Evolutionary conservation across 2,113 vertebrate species (phyloP).

Genomic region (Trachemys scripta): DNA sequence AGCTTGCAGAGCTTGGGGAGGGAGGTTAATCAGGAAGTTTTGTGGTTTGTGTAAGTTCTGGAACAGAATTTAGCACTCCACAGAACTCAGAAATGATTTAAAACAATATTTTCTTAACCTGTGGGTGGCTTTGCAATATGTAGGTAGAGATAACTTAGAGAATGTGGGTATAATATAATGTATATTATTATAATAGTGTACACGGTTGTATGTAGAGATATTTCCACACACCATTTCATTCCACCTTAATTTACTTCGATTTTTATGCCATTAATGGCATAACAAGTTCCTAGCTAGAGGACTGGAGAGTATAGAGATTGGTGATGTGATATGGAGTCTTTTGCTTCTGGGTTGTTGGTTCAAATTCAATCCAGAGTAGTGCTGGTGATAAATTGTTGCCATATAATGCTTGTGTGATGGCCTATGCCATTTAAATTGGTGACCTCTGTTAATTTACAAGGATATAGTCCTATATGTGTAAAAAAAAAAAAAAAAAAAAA

Average conservation of each 20-base stretch:
- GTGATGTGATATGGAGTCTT: not conserved
- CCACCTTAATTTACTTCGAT: not conserved
- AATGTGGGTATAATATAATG: not conserved
- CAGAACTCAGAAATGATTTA: not conserved
- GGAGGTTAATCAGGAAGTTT: conserved; percentile 9
- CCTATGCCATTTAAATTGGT: not conserved
- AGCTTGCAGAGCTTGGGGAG: not conserved
- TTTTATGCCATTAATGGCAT: not conserved
- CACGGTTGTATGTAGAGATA: not conserved
- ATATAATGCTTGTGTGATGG: not conserved
- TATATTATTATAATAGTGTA: not conserved
- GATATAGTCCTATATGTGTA: not conserved
- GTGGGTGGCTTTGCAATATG: not conserved
- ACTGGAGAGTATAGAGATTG: not conserved
- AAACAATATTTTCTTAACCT: not conserved
- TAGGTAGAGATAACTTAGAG: not conserved
- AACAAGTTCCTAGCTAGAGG: not conserved
- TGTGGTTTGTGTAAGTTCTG: not conserved
- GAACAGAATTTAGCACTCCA: not conserved
- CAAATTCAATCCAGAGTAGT: not conserved
- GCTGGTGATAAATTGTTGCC: not conserved
- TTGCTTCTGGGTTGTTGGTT: not conserved
- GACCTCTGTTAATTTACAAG: not conserved
- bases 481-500: not conserved
- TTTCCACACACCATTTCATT: not conserved